These are phyloP conservation scores for Porites evermanni DNA, from an alignment of 92 coral and sea anemone genomes.

Conservation along the genomic window DNA sequence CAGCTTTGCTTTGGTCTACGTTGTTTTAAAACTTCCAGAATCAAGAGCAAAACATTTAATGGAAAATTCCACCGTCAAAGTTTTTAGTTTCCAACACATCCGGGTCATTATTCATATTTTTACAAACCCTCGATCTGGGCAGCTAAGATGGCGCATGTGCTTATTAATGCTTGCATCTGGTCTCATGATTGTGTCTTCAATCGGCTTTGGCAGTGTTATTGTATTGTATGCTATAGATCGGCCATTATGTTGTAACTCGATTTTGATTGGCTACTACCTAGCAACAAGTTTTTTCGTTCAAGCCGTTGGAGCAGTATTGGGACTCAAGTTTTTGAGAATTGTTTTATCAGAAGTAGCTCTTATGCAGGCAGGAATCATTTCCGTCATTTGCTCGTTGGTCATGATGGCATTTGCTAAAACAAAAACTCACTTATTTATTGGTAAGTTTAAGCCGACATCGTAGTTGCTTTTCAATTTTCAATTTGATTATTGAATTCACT, in stretches of 20 bases:
- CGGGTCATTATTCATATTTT: slow-evolving; percentile 77
- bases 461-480: not conserved
- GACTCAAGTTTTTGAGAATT: slow-evolving; percentile 81
- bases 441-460: slow-evolving; percentile 47
- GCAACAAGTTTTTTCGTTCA: slow-evolving; percentile 93
- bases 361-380: slow-evolving; percentile 83
- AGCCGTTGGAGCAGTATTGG: slow-evolving; percentile 93
- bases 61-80: slow-evolving; percentile 62
- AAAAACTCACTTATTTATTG: slow-evolving; percentile 72
- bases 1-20: slow-evolving; percentile 86
- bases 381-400: slow-evolving; percentile 79
- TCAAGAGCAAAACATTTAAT: slow-evolving; percentile 73
- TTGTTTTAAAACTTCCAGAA: slow-evolving; percentile 86
- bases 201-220: slow-evolving; percentile 95
- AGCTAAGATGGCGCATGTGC: slow-evolving; percentile 77
- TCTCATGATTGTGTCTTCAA: slow-evolving; percentile 93
- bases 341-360: slow-evolving; percentile 78
- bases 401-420: slow-evolving; percentile 88
- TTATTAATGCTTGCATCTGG: slow-evolving; percentile 86
- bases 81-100: slow-evolving; percentile 79
- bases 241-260: slow-evolving; percentile 93
- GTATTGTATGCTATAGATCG: slow-evolving; percentile 93
- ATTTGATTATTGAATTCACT: not conserved
- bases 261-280: slow-evolving; percentile 92
- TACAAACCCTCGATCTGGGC: slow-evolving; percentile 78